Percentiles rank a stretch among this genome's conserved stretches.
Conservation (phyloP, 2,113 vertebrate species). For the Trogon surrucura region DNA sequence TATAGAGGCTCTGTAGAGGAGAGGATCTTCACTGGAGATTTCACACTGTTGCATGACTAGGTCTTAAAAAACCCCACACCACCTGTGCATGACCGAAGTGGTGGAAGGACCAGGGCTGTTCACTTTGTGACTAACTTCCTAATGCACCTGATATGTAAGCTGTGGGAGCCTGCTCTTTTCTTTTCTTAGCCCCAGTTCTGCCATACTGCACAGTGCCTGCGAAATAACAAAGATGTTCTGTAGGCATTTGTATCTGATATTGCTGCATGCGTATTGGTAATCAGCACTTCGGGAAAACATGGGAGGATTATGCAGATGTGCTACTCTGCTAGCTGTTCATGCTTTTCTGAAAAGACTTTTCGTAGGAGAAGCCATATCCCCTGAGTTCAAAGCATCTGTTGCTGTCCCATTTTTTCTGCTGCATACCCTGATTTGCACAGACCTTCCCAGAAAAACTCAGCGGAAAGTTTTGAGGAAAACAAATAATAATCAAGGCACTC, state of each 20-base stretch:
- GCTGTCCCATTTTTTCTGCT: not conserved
- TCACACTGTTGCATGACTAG: conserved; percentile 25
- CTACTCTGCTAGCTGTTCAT: not conserved
- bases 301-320: not conserved
- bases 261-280: not conserved
- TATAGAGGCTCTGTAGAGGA: not conserved
- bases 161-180: not conserved
- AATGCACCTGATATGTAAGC: not conserved
- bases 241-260: not conserved
- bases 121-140: not conserved
- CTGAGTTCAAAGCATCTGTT: not conserved
- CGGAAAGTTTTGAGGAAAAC: not conserved
- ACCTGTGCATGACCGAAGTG: not conserved
- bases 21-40: not conserved
- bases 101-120: not conserved
- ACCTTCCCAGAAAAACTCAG: not conserved
- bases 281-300: not conserved
- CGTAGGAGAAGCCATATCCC: not conserved
- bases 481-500: not conserved
- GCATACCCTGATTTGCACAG: not conserved
- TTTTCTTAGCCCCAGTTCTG: not conserved
- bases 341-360: not conserved
- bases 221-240: not conserved
- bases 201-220: not conserved
- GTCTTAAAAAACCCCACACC: not conserved